Percentiles rank a stretch among this genome's conserved stretches.
Conservation (phyloP, 2,113 vertebrate species). For the Alligator sinensis region DNA sequence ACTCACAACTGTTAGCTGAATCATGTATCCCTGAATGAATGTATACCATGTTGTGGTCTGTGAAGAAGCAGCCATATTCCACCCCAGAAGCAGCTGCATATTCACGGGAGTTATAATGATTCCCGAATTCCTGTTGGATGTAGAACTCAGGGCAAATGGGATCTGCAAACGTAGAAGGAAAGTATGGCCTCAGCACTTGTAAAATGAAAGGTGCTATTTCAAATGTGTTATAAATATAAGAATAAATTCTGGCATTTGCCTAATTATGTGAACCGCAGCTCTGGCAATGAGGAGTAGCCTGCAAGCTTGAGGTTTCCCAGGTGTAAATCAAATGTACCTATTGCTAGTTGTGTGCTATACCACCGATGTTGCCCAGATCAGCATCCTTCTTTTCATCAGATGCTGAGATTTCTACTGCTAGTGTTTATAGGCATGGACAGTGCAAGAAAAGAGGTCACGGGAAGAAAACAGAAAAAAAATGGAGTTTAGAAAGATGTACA, state of each 20-base stretch:
- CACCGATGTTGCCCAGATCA: not conserved
- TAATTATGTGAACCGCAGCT: not conserved
- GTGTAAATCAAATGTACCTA: not conserved
- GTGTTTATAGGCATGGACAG: not conserved
- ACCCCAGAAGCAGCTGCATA: not conserved
- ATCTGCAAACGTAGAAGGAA: not conserved
- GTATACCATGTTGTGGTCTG: not conserved
- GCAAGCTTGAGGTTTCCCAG: not conserved
- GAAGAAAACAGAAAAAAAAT: not conserved
- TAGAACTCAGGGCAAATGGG: not conserved
- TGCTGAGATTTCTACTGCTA: not conserved
- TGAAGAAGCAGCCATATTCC: slow-evolving; percentile 1
- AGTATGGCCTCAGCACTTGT: not conserved
- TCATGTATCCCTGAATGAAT: not conserved
- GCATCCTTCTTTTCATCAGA: not conserved
- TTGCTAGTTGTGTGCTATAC: not conserved
- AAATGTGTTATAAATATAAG: not conserved
- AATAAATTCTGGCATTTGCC: not conserved
- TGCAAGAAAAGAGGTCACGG: not conserved
- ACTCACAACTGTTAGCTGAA: slow-evolving; percentile 13
- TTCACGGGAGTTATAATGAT: not conserved
- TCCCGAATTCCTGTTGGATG: not conserved
- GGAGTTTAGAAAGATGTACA: not conserved
- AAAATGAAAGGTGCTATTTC: not conserved
- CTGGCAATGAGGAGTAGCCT: slow-evolving; percentile 1